Evolutionary conservation across 2,888 invertebrate species (phyloP).

Genomic region (Pantelozetes paolii): DNA sequence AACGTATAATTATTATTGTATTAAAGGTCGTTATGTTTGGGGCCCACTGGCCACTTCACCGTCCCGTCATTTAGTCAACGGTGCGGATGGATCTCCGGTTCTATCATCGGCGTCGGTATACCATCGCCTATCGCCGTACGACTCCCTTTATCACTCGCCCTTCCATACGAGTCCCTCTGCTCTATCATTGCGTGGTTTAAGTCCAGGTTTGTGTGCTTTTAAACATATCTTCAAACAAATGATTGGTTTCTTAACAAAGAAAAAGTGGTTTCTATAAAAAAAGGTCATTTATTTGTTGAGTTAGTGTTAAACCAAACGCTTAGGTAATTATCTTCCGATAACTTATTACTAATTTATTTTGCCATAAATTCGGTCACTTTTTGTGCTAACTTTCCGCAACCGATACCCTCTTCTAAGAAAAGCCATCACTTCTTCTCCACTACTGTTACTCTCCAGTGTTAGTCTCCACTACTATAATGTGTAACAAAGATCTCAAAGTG

Average conservation of each 20-base stretch:
- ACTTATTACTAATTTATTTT: not conserved
- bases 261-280: too few relatives aligned
- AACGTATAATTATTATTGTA: too few relatives aligned
- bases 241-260: too few relatives aligned
- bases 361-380: conserved; percentile 1
- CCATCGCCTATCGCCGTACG: conserved; percentile 37
- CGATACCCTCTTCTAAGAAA: not conserved
- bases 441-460: too few relatives aligned
- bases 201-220: not conserved
- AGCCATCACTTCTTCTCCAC: not conserved
- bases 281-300: too few relatives aligned
- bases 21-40: conserved; percentile 9
- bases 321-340: not conserved
- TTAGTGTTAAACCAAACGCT: too few relatives aligned
- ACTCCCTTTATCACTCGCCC: conserved; percentile 37
- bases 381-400: not conserved
- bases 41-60: not conserved
- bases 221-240: too few relatives aligned
- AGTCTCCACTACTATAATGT: too few relatives aligned
- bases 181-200: conserved; percentile 28
- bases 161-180: conserved; percentile 40
- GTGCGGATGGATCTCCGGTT: conserved; percentile 10
- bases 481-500: too few relatives aligned
- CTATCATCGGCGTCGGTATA: conserved; percentile 19
- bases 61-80: conserved; percentile 25